phyloP scores from a whole-genome alignment of 2,888 invertebrate species.

The Leucania comma region DNA sequence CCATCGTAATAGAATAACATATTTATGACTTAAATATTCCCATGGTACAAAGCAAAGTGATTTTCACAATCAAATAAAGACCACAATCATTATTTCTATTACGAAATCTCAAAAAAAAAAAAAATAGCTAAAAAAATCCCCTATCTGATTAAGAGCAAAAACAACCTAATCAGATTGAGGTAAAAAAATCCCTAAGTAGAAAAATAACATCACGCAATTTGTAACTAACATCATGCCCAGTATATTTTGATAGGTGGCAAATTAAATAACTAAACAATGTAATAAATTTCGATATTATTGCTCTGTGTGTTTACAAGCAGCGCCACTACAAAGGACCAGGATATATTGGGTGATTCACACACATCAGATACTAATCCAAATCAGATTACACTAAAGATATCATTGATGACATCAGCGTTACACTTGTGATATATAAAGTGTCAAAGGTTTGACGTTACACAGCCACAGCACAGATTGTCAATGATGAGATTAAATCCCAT shows the following conservation, averaged over 20 bases:
- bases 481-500: slow-evolving; percentile 32
- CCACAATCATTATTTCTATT: slow-evolving; percentile 7
- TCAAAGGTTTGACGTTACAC: slow-evolving; percentile 5
- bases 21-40: slow-evolving; percentile 1
- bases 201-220: slow-evolving; percentile 30
- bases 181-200: slow-evolving; percentile 18
- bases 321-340: slow-evolving; percentile 3
- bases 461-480: slow-evolving; percentile 20
- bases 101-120: slow-evolving; percentile 11
- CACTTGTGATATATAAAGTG: slow-evolving; percentile 23
- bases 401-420: slow-evolving; percentile 18
- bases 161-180: slow-evolving; percentile 16
- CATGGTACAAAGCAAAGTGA: slow-evolving; percentile 1
- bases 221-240: slow-evolving; percentile 11
- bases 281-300: slow-evolving; percentile 9
- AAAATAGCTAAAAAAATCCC: slow-evolving; percentile 20
- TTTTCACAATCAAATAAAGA: not conserved
- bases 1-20: not conserved
- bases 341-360: slow-evolving; percentile 2
- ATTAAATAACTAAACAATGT: slow-evolving; percentile 9
- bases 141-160: slow-evolving; percentile 25
- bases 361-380: slow-evolving; percentile 38
- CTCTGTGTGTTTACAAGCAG: not conserved
- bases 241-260: slow-evolving; percentile 18
- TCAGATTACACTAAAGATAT: slow-evolving; percentile 35